These are phyloP conservation scores for Synergus umbraculus DNA, from an alignment of 2,888 invertebrate species.

Conservation along the genomic window DNA sequence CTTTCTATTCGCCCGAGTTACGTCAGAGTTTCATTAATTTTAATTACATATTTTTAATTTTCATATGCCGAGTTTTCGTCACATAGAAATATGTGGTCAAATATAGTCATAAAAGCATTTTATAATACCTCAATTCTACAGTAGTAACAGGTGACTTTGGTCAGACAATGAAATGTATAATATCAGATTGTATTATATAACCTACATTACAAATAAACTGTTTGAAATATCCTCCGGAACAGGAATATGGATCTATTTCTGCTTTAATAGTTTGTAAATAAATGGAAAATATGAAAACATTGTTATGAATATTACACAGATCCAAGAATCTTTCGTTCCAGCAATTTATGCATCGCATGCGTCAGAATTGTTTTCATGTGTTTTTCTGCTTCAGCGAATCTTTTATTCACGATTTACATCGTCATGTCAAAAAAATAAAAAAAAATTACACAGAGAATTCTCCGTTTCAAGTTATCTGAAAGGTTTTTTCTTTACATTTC, in stretches of 20 bases:
- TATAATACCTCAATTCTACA: background rate
- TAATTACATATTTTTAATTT: conserved; percentile 72
- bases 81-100: background rate
- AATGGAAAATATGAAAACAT: background rate
- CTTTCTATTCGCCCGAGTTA: conserved; percentile 54
- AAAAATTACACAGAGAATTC: conserved; percentile 10
- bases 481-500: conserved; percentile 24
- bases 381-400: background rate
- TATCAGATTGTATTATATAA: background rate
- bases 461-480: conserved; percentile 4
- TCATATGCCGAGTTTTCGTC: background rate
- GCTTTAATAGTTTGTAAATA: background rate
- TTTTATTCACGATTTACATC: conserved; percentile 11
- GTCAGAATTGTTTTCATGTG: conserved; percentile 10
- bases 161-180: background rate
- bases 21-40: conserved; percentile 72
- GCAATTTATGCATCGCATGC: background rate
- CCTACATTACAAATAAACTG: background rate
- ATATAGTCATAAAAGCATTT: too few species aligned
- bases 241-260: background rate
- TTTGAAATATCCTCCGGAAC: too few species aligned
- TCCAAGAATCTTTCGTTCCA: background rate
- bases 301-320: background rate
- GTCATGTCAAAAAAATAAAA: background rate
- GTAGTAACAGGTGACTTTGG: background rate